Conservation (phyloP, 2,797 vertebrate species). For the Arctocebus calabarensis region DNA sequence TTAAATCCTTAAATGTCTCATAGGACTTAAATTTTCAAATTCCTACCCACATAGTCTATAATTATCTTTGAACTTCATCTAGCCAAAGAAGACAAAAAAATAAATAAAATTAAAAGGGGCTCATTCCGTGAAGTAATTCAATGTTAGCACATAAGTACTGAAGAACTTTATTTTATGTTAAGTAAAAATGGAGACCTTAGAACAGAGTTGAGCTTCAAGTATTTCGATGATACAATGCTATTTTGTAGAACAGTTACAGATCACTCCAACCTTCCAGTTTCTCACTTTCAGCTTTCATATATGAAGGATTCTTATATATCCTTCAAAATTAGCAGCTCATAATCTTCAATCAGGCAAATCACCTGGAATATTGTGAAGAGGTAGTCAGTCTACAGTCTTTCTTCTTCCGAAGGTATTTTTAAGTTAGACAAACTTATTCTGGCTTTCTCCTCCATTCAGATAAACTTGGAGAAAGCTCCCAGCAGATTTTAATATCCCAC, state of each 20-base stretch:
- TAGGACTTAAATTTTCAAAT: background rate
- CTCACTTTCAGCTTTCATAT: background rate
- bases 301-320: too few relatives aligned
- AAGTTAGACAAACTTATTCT: conserved; percentile 79
- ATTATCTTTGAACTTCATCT: background rate
- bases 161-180: conserved; percentile 35
- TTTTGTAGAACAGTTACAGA: conserved; percentile 56
- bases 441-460: conserved; percentile 79
- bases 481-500: conserved; percentile 78
- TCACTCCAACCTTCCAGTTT: conserved; percentile 73
- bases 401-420: conserved; percentile 79
- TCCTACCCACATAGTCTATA: background rate
- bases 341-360: conserved; percentile 75
- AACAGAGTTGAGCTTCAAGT: background rate
- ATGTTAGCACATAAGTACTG: background rate
- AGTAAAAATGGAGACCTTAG: background rate
- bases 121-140: background rate
- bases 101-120: background rate
- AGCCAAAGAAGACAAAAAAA: background rate
- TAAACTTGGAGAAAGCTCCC: conserved; percentile 76
- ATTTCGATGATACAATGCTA: background rate
- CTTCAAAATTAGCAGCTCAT: conserved; percentile 79
- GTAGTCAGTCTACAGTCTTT: conserved; percentile 72
- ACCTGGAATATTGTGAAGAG: conserved; percentile 72
- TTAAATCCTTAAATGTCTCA: background rate